Conservation (phyloP, 2,113 vertebrate genomes). For the Phalacrocorax aristotelis region DNA sequence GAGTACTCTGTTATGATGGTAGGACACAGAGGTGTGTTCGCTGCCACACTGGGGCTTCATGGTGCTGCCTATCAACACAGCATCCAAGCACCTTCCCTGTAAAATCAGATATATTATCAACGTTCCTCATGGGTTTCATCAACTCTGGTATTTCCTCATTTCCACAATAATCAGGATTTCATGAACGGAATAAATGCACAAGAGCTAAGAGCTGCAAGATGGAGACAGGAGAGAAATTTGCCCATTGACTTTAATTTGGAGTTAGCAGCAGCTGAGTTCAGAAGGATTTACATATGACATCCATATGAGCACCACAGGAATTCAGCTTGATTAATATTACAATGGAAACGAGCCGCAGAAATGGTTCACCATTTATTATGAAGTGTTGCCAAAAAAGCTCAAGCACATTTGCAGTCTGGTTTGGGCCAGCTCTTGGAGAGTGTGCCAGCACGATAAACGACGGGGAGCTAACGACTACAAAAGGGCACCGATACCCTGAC, state of each 20-base stretch:
- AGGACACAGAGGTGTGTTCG: neutral
- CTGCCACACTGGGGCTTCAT: neutral
- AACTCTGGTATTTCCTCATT: neutral
- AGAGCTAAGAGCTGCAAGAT: neutral
- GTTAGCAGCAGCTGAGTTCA: neutral
- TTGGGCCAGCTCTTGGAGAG: neutral
- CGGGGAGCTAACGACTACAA: neutral
- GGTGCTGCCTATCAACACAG: neutral
- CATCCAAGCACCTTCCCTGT: neutral
- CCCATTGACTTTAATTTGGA: neutral
- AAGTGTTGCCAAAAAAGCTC: conserved; percentile 17
- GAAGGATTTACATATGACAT: conserved; percentile 42
- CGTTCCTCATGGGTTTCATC: neutral
- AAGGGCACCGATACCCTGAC: neutral
- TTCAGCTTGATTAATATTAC: conserved; percentile 28
- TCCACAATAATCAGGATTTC: neutral
- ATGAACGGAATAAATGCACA: neutral
- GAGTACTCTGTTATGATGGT: neutral
- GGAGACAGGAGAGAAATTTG: neutral
- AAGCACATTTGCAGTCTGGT: neutral
- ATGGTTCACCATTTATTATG: conserved; percentile 3
- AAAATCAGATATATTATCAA: neutral
- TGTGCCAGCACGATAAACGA: neutral
- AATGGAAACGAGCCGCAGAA: neutral
- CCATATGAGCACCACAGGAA: conserved; percentile 42